Evolutionary conservation across 2,797 vertebrate species (phyloP).

Genomic region (Lacerta viridis): DNA sequence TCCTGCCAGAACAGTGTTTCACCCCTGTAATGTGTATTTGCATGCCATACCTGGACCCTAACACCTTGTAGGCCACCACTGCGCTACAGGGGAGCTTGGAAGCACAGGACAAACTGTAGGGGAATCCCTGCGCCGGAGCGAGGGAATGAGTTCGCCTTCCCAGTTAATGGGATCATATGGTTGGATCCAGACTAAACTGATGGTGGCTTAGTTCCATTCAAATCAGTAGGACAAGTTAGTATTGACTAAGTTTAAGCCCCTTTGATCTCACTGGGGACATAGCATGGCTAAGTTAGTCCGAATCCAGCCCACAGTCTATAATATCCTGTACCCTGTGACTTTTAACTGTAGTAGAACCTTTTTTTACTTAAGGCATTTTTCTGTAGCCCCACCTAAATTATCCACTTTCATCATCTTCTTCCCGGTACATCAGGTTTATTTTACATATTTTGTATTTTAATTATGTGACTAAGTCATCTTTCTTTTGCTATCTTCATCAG

Average conservation of each 20-base stretch:
- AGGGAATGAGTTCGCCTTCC: background rate
- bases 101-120: background rate
- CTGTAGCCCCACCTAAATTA: background rate
- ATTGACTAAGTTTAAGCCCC: too few relatives aligned
- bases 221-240: too few relatives aligned
- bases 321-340: background rate
- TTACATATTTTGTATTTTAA: background rate
- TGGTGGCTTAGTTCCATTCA: too few relatives aligned
- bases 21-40: background rate
- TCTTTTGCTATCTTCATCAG: slow-evolving; percentile 64
- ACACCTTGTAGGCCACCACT: background rate
- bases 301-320: background rate
- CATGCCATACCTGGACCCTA: background rate
- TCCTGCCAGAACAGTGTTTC: background rate
- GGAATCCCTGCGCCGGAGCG: background rate
- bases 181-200: too few relatives aligned
- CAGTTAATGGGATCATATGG: background rate
- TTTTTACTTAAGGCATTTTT: too few relatives aligned
- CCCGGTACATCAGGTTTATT: too few relatives aligned
- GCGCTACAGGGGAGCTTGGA: background rate
- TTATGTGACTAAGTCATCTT: background rate
- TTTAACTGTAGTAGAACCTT: background rate
- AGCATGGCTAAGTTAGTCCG: too few relatives aligned
- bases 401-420: too few relatives aligned
- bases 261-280: too few relatives aligned